Base-by-base conservation (phyloP, 37 sponge, comb jelly and placozoan genomes). In the Cladorhizidae sp. region DNA sequence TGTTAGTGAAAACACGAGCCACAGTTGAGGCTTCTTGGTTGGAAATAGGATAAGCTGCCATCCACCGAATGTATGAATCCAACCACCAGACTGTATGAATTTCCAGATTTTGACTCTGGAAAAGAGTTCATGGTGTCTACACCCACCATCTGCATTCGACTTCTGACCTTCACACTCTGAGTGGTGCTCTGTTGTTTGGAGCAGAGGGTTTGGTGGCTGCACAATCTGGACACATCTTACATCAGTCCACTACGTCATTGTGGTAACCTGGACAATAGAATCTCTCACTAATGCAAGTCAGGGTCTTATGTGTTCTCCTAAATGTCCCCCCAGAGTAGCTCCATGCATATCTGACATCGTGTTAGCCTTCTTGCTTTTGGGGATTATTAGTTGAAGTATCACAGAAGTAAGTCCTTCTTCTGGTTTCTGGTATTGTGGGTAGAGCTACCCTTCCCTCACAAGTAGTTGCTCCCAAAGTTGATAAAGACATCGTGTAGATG, bases 11-110 rank as follows among this genome's bases (percentile, higher is more conserved):
- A n/a, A n/a, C n/a, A n/a, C n/a, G 50, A 85, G 90, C 82, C 29
- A 90, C 90, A 23, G 82, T 80, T 11, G 17, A 26, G 1, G 86
- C 90, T 45, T 85, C 90, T 54, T 84, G 80, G 42, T 84, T 84
- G 15, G 81, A 80, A 9, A 89, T 89, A n/a, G 90, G 32, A 41
- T 77, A 90, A 17, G 84, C 89, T 64, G 78, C 84, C 91, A 65
- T 64, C 89, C 79, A 89, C 18, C 50, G 37, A 9, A 80, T 89
- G 68, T 80, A 84, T 56, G 79, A 80, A 5, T 9, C 50, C 73
- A 25, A 61, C 85, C 2, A 84, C 77, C 63, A 89, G 70, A 2
- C 73, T 39, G 50, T 89, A 89, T 3, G 41, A 40, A 61, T 88
- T 88, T 8, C 89, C 80, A 39, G 67, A 40, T 40, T 79, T 50